Percentiles rank a stretch among this genome's conserved stretches.
These are phyloP conservation scores for Amblyteles armatorius DNA, from an alignment of 2,888 invertebrate genomes.

Conservation along the genomic window DNA sequence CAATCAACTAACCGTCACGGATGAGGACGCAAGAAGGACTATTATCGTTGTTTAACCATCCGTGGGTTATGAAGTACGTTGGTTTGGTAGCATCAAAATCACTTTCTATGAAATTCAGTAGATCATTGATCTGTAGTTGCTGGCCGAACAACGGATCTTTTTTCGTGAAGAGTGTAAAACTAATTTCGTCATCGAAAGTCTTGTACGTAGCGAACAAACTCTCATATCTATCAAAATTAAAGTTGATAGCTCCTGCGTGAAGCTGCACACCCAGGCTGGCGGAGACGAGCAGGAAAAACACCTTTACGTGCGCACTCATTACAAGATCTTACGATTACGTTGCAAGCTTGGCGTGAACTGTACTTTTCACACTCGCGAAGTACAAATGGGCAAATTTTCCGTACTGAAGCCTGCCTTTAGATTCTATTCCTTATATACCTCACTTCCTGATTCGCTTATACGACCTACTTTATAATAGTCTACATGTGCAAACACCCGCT, in stretches of 20 bases:
- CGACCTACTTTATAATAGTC: not conserved
- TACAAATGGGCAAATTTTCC: not conserved
- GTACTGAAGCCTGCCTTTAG: not conserved
- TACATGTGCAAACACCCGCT: not conserved
- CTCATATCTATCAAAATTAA: not conserved
- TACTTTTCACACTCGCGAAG: not conserved
- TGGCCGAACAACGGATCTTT: not conserved
- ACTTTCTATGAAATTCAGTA: not conserved
- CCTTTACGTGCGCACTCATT: not conserved
- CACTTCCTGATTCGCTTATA: not conserved
- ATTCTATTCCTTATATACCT: not conserved
- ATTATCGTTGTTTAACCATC: not conserved
- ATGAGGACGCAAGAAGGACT: not conserved
- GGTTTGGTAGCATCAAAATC: not conserved
- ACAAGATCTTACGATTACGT: not conserved
- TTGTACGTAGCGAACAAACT: not conserved
- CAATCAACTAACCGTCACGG: not conserved
- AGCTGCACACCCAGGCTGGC: not conserved
- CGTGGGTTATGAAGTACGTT: constrained; percentile 1
- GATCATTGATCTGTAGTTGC: not conserved
- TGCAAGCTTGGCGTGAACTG: not conserved
- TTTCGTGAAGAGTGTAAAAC: not conserved
- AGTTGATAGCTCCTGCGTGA: not conserved
- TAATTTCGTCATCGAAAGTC: not conserved
- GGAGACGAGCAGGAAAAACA: not conserved